These are phyloP conservation scores for Blastomussa wellsi DNA, from an alignment of 92 coral and sea anemone genomes.

Conservation along the genomic window DNA sequence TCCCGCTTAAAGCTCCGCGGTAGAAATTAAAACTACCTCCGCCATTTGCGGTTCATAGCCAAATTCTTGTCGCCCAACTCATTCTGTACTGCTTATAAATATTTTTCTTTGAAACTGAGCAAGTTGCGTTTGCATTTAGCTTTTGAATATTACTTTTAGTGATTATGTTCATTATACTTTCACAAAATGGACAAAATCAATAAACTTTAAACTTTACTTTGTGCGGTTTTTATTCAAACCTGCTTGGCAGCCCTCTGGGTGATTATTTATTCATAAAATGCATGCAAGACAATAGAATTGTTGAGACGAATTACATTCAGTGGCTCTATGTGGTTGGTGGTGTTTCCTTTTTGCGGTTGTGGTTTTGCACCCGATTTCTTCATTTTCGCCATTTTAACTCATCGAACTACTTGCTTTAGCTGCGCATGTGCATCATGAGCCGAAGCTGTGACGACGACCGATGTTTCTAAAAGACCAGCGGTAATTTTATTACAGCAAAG, in stretches of 20 bases:
- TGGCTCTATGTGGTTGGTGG: background rate
- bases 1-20: background rate
- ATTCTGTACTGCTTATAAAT: background rate
- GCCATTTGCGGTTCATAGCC: background rate
- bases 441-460: background rate
- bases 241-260: background rate
- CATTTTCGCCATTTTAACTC: background rate
- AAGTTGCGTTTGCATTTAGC: background rate
- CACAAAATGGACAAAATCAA: background rate
- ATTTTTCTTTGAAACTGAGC: background rate
- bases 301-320: conserved; percentile 1
- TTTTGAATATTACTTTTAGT: background rate
- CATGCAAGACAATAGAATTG: conserved; percentile 4
- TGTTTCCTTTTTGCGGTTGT: background rate
- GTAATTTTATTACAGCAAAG: background rate
- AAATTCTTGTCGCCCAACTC: background rate
- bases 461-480: conserved; percentile 13
- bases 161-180: background rate
- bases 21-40: background rate
- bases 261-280: background rate
- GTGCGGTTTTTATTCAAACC: background rate
- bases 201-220: background rate
- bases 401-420: background rate
- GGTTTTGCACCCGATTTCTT: background rate
- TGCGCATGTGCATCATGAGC: background rate